Conservation (phyloP, 1,140 invertebrate species). For the Leptopilina clavipes region DNA sequence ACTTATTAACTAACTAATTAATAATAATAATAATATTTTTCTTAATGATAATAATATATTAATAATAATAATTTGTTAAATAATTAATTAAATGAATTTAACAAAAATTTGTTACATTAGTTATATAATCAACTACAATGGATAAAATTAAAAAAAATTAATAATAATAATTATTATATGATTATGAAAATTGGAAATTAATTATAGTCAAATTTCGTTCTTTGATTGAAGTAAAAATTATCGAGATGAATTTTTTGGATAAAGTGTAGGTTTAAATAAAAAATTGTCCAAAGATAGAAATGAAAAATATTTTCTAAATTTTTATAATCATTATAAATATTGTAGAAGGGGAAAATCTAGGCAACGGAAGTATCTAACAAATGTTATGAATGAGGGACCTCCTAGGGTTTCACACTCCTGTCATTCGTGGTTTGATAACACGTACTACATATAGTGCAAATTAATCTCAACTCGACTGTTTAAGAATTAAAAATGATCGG, state of each 20-base stretch:
- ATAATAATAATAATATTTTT: no score
- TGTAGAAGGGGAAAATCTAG: conserved; percentile 25
- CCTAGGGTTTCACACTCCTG: conserved; percentile 26
- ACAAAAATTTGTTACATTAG: no score
- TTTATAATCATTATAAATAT: neutral
- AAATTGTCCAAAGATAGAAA: neutral
- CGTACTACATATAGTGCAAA: conserved; percentile 15
- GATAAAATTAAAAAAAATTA: no score
- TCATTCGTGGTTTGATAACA: conserved; percentile 27
- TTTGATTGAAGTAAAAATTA: no score
- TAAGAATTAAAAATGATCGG: neutral
- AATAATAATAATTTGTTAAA: no score
- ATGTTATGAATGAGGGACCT: conserved; percentile 32
- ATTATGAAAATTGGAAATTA: no score
- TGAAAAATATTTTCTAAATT: neutral
- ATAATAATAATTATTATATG: no score
- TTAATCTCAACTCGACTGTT: neutral
- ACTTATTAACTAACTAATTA: no score
- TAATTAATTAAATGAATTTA: no score
- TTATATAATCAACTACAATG: no score
- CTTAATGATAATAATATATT: no score
- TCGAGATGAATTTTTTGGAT: neutral
- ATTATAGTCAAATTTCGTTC: no score
- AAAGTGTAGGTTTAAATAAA: neutral
- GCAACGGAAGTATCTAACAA: conserved; percentile 21